These are phyloP conservation scores for Drosophila truncata DNA, from an alignment of 1,140 invertebrate species.

Conservation along the genomic window DNA sequence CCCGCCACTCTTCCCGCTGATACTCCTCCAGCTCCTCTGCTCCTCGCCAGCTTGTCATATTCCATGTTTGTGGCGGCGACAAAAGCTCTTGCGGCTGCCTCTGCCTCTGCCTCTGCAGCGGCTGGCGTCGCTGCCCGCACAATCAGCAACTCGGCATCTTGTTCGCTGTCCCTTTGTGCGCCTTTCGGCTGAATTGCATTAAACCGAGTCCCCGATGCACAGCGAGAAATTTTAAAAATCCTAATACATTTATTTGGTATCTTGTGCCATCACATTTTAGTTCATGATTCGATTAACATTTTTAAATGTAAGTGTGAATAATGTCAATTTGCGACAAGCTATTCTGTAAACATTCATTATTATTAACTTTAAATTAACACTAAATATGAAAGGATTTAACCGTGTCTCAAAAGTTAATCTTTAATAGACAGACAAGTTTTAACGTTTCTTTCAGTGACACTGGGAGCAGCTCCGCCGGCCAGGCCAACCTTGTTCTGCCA, in stretches of 20 bases:
- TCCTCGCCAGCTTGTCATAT: slow-evolving; percentile 70
- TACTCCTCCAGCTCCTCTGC: slow-evolving; percentile 8
- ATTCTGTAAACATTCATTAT: too few relatives aligned
- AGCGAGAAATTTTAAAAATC: slow-evolving; percentile 1
- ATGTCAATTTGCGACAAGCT: too few relatives aligned
- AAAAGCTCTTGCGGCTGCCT: slow-evolving; percentile 73
- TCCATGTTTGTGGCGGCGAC: slow-evolving; percentile 81
- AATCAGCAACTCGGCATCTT: slow-evolving; percentile 84
- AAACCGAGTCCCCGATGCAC: slow-evolving; percentile 41
- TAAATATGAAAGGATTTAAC: background rate
- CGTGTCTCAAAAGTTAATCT: too few relatives aligned
- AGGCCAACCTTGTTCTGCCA: slow-evolving; percentile 72
- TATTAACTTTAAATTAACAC: too few relatives aligned
- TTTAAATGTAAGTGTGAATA: too few relatives aligned
- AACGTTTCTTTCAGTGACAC: background rate
- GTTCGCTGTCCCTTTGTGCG: slow-evolving; percentile 83
- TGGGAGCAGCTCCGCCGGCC: slow-evolving; percentile 7
- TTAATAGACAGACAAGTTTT: background rate
- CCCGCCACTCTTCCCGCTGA: background rate
- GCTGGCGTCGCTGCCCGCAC: slow-evolving; percentile 60
- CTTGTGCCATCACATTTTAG: too few relatives aligned
- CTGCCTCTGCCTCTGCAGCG: slow-evolving; percentile 20
- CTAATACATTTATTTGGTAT: too few relatives aligned
- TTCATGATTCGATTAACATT: too few relatives aligned
- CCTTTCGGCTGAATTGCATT: slow-evolving; percentile 83